Evolutionary conservation across 2,888 invertebrate species (phyloP), one percentile per base, ranked within the genome.

Genomic region (Odiellus spinosus): DNA sequence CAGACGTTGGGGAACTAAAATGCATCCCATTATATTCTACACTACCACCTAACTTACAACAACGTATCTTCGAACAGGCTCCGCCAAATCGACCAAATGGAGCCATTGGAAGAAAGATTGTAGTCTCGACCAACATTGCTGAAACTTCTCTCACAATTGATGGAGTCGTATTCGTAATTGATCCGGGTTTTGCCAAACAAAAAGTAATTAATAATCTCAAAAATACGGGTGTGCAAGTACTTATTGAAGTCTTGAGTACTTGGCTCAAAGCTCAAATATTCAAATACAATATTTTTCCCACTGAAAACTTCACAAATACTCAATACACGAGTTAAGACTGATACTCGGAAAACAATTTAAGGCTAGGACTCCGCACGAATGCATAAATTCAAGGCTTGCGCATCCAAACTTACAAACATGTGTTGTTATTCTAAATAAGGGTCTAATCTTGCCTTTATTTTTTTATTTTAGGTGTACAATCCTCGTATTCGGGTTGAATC

Each of bases 1-100:
- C 90, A 0, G 95, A 98, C 60, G 86, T 90, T 3, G 98, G 98
- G 0, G 95, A 96, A 64, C 67, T 99, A 40, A 93, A 90, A 65
- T 98, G 96, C 69, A 98, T 99, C 65, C 98, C 98, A 0, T 67
- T 99, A 33, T 99, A 99, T 70, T 98, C 98, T 0, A 96, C 98
- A 0, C 69, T 99, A 39, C 98, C 98, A 3, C 98, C 98, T 0
- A 90, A 90, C 65, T 71, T 93, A 36, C 98, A 96, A 61, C 93
- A 95, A 62, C 71, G 93, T 50, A 99, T 99, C 60, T 99, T 99
- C 62, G 98, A 98, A 60, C 77, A 91, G 0, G 82, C 98, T 1
- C 98, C 98, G 0, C 85, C 95, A 0, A 84, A 80, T 46, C 80
- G 87, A 63, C 68, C 82, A 0, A 88, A 81, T 58, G 91, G 91